Percentiles rank a stretch among this genome's conserved stretches.
Conservation (phyloP, 2,888 invertebrate genomes). For the Drosophila seclusa region DNA sequence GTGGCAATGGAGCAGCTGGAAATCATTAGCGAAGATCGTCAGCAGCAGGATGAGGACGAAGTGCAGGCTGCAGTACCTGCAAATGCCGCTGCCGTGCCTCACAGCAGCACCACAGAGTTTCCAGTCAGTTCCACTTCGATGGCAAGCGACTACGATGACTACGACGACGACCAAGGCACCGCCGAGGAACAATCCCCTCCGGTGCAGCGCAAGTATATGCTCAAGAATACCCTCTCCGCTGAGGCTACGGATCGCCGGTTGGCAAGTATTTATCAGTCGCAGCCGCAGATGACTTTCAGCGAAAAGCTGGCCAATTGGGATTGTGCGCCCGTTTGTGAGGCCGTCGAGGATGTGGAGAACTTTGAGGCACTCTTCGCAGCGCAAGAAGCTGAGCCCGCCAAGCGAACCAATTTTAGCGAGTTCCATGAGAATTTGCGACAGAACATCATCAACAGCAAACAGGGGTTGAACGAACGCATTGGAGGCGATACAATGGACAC, state of each 20-base stretch:
- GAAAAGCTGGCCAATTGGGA: constrained; percentile 82
- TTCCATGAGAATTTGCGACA: constrained; percentile 49
- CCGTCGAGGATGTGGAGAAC: constrained; percentile 82
- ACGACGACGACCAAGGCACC: constrained; percentile 63
- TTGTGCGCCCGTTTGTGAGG: constrained; percentile 74
- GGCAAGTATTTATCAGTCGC: constrained; percentile 71
- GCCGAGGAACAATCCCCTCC: constrained; percentile 57
- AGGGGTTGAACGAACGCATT: constrained; percentile 1
- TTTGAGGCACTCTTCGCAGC: constrained; percentile 78
- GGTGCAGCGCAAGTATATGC: constrained; percentile 55
- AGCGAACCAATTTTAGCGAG: constrained; percentile 49
- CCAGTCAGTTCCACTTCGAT: constrained; percentile 83
- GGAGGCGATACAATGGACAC: constrained; percentile 1
- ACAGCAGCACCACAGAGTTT: constrained; percentile 83
- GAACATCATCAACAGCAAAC: constrained; percentile 17
- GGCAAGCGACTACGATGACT: constrained; percentile 72
- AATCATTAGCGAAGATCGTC: not conserved
- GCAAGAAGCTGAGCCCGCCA: constrained; percentile 57
- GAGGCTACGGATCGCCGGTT: constrained; percentile 82
- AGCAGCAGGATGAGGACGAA: constrained; percentile 7
- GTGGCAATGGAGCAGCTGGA: constrained; percentile 24
- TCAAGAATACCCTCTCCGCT: constrained; percentile 80
- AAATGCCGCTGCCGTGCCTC: constrained; percentile 25
- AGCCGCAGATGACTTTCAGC: constrained; percentile 78
- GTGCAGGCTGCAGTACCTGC: constrained; percentile 1